Base-by-base conservation (phyloP, 2,797 vertebrate genomes). In the Urosaurus nigricauda region DNA sequence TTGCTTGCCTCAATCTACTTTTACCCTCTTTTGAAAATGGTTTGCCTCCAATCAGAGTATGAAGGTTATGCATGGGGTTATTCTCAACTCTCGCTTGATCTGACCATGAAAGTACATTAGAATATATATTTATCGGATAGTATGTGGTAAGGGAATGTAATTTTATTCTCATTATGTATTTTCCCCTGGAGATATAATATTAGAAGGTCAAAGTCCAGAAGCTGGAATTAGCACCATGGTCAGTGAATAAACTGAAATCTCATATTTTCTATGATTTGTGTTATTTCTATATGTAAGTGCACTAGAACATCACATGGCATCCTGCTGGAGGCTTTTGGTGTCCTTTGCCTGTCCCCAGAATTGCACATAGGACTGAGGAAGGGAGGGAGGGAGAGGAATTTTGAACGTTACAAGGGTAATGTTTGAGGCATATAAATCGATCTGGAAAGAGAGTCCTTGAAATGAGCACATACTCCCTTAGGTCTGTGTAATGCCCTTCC, bases 371-470 rank as follows among this genome's bases (percentile, higher is more conserved):
- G 84, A 0, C 0, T 70, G 40, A 43, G 24, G 0, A 16, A 79
- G 32, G 51, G 89, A 43, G 47, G 35, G 21, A 51, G 88, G 91
- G 68, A 63, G 19, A 88, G 53, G 26, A 11, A 13, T 85, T 65
- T 90, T 70, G 13, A 32, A 2, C 24, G 82, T 92, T 85, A 35
- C 70, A 84, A 88, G 12, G 75, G 88, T 91, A 29, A 71, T 63
- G 84, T 35, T 83, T 58, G 71, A 86, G 32, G n/a, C 5, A 0
- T 37, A 5, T 60, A 29, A 90, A 37, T 63, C 86, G 87, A 71
- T 5, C 68, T 91, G 29, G 0, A 80, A 73, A 12, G 40, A 77
- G 79, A 85, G 24, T 90, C 16, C 87, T 92, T 91, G 65, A 89
- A 13, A 84, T 91, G 90, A 63, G 24, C 5, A 63, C 77, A 53